These are phyloP conservation scores for Cricetomys ansorgei DNA, from an alignment of 2,113 vertebrate species.

Conservation along the genomic window DNA sequence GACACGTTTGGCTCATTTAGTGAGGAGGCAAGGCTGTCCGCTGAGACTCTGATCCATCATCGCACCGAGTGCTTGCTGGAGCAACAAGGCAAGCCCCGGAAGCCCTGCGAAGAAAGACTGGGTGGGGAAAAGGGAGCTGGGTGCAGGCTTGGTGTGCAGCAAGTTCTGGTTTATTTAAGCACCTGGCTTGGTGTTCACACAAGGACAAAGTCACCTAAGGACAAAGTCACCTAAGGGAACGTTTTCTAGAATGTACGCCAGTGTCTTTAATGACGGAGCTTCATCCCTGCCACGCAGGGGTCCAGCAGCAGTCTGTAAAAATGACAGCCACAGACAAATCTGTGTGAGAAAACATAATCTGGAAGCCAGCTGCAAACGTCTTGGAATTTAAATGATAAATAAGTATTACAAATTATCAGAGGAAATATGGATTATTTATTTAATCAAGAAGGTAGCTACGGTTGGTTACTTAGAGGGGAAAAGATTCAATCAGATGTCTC, in stretches of 20 bases:
- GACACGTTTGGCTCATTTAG: background rate
- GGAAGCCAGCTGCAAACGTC: background rate
- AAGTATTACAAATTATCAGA: background rate
- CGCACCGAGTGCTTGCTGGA: background rate
- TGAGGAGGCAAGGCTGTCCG: background rate
- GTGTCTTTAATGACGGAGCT: background rate
- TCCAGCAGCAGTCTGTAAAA: background rate
- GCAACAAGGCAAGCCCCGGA: too few species aligned
- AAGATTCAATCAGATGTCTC: background rate
- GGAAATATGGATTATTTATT: background rate
- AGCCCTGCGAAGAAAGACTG: too few species aligned
- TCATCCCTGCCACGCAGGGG: accelerated
- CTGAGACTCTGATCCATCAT: background rate
- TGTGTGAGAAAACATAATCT: background rate
- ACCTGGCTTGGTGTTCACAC: background rate
- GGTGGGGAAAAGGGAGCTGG: background rate
- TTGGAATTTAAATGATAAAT: background rate
- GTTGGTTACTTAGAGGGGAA: background rate
- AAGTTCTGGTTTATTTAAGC: background rate
- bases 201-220: background rate
- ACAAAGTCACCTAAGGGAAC: too few species aligned
- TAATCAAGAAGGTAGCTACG: background rate
- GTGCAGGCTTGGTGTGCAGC: too few species aligned
- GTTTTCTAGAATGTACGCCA: background rate
- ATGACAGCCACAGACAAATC: background rate